phyloP scores from a whole-genome alignment of 1,140 invertebrate genomes.

The Trichonephila clavata region DNA sequence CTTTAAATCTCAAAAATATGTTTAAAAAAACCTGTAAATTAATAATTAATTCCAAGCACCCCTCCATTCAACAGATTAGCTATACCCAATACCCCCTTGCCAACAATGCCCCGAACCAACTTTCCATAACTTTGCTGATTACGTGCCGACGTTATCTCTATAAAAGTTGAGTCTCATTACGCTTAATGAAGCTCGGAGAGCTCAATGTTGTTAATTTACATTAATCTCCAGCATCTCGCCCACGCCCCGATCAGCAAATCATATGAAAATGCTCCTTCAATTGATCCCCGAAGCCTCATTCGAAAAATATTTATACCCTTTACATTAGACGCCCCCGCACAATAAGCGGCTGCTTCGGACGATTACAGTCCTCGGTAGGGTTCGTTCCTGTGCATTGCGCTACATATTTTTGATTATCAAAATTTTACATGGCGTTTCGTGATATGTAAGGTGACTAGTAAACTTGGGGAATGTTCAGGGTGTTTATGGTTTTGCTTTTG shows the following conservation, averaged over 20 bases:
- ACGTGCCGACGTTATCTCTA: not conserved
- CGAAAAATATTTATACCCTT: slow-evolving; percentile 66
- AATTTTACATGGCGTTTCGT: not conserved
- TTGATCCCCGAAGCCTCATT: slow-evolving; percentile 71
- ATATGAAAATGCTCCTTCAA: slow-evolving; percentile 53
- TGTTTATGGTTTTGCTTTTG: not conserved
- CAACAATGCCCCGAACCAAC: not conserved
- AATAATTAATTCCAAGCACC: no score
- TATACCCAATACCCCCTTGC: no score
- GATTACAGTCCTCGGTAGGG: slow-evolving; percentile 7
- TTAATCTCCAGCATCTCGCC: slow-evolving; percentile 40
- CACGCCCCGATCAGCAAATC: slow-evolving; percentile 64
- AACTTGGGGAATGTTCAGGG: not conserved
- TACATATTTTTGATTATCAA: slow-evolving; percentile 28
- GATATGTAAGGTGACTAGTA: not conserved
- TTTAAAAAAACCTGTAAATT: no score
- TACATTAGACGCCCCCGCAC: not conserved
- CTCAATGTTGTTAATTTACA: slow-evolving; percentile 58
- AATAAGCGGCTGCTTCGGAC: not conserved
- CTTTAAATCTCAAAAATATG: no score
- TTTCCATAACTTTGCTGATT: slow-evolving; percentile 21
- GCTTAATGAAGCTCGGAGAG: slow-evolving; percentile 46
- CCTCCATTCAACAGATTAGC: no score
- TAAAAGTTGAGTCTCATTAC: slow-evolving; percentile 50
- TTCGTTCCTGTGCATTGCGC: not conserved